Conservation (phyloP, 1,140 invertebrate species). For the Bombus sibiricus region DNA sequence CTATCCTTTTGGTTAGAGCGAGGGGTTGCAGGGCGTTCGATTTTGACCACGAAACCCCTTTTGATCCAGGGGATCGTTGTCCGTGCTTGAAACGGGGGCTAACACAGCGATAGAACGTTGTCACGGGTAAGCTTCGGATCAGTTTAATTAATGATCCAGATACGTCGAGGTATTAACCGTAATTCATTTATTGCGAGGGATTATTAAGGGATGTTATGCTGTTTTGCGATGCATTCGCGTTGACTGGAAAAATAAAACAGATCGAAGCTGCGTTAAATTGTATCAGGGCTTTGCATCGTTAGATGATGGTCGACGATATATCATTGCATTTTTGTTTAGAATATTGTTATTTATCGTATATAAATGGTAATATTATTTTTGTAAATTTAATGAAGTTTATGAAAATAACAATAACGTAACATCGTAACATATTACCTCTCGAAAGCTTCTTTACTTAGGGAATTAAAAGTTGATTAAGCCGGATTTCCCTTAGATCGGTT, state of each 20-base stretch:
- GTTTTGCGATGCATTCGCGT: background rate
- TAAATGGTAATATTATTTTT: too few species aligned
- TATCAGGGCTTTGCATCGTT: too few species aligned
- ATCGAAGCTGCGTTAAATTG: background rate
- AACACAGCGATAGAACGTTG: background rate
- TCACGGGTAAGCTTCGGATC: background rate
- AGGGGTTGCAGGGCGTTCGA: conserved; percentile 15
- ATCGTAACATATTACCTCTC: too few species aligned
- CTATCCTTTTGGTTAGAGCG: background rate
- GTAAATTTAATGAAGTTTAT: too few species aligned
- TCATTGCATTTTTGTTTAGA: too few species aligned
- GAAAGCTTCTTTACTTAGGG: too few species aligned
- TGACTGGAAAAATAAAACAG: background rate
- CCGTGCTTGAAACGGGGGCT: background rate
- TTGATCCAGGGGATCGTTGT: background rate
- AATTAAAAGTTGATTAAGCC: background rate
- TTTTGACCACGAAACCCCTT: conserved; percentile 36
- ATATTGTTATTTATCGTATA: too few species aligned
- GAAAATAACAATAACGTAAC: too few species aligned
- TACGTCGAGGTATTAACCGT: background rate
- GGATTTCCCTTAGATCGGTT: too few species aligned
- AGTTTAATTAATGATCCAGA: conserved; percentile 21
- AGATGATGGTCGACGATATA: too few species aligned
- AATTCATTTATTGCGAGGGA: conserved; percentile 1
- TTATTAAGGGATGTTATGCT: background rate